phyloP scores from a whole-genome alignment of 2,797 vertebrate species.

The Argya squamiceps region DNA sequence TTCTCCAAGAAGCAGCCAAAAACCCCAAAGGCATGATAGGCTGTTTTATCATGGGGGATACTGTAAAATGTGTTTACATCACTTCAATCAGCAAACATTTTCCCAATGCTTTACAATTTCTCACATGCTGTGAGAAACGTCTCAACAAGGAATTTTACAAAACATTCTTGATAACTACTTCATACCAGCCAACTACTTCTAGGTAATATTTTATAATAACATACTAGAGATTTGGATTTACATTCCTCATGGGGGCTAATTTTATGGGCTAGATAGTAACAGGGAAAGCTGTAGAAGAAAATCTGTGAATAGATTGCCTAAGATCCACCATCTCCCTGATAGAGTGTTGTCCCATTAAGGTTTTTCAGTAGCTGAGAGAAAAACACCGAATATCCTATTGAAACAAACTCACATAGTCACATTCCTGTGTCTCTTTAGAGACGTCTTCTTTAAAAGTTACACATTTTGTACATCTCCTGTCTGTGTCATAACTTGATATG shows the following conservation, averaged over 20 bases:
- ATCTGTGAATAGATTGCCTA: neutral
- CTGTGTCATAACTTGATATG: neutral
- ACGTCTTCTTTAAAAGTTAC: neutral
- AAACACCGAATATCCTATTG: neutral
- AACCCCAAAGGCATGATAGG: neutral
- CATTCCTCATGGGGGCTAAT: neutral
- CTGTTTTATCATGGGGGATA: neutral
- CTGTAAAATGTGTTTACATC: neutral
- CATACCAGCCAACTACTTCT: neutral
- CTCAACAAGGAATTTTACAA: neutral
- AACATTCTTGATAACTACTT: neutral
- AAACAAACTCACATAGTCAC: neutral
- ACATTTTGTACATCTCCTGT: neutral
- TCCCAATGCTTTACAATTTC: neutral
- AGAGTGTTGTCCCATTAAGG: neutral
- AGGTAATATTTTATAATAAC: neutral
- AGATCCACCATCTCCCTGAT: neutral
- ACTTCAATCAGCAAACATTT: neutral
- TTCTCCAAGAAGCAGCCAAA: neutral
- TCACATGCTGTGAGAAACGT: neutral
- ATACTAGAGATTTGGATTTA: neutral
- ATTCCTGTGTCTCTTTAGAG: neutral
- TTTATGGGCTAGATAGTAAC: neutral
- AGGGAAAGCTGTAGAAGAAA: neutral
- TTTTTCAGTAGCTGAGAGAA: neutral